Conservation (phyloP, 1,140 invertebrate species). For the Parasteatoda tepidariorum region DNA sequence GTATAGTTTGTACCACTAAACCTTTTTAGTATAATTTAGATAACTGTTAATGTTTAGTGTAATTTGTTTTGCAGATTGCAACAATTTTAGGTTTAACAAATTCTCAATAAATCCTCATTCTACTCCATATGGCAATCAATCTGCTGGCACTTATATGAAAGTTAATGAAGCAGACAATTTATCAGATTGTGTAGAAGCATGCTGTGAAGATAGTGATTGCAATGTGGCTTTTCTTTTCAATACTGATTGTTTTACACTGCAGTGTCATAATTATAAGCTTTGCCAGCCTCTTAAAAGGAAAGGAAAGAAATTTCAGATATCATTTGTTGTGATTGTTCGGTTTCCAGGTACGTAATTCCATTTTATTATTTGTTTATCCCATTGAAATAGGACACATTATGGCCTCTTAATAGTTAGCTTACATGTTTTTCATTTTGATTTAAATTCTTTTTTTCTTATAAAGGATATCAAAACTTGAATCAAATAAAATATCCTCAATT, state of each 20-base stretch:
- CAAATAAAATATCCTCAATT: not conserved
- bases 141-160: slow-evolving; percentile 66
- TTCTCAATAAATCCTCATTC: slow-evolving; percentile 15
- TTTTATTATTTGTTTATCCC: not conserved
- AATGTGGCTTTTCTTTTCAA: slow-evolving; percentile 84
- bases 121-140: slow-evolving; percentile 46
- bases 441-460: not conserved
- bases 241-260: slow-evolving; percentile 75
- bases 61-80: no score
- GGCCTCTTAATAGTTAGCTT: not conserved
- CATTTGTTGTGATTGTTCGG: slow-evolving; percentile 80
- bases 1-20: no score
- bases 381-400: not conserved
- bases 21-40: no score
- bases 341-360: slow-evolving; percentile 43
- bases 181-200: slow-evolving; percentile 78
- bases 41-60: no score
- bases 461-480: not conserved
- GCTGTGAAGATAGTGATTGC: slow-evolving; percentile 77
- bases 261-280: slow-evolving; percentile 77
- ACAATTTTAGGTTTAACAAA: not conserved
- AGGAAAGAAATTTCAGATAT: slow-evolving; percentile 73
- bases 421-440: not conserved
- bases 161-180: slow-evolving; percentile 72
- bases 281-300: slow-evolving; percentile 76